Evolutionary conservation across 2,113 vertebrate species (phyloP), one percentile per base, ranked within the genome.

Genomic region (Columba janthina): DNA sequence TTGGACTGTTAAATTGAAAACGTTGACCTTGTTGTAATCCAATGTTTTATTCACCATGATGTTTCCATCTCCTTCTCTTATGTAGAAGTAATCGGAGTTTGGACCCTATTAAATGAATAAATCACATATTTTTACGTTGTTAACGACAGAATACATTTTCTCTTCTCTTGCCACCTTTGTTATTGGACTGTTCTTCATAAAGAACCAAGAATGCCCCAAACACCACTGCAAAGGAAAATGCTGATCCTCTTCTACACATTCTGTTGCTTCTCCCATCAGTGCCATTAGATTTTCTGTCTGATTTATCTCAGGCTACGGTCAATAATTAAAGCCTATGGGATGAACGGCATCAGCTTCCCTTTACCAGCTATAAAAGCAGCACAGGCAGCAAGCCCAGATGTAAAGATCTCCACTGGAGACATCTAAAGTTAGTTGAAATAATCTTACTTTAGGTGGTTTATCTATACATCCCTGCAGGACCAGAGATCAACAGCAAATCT

Each of bases 11-110:
- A 98, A 98, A 73, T 51, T 97, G 96, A 98, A 98, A 12, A 54
- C 15, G 31, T n/a, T 96, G 69, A 69, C 56, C 19, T 22, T 3
- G 31, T 98, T 98, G 97, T 97, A 99, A 97, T 98, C 98, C 83
- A 98, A 51, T 12, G 31, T 11, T 67, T 74, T 97, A 15, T 61
- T 97, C 92, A 98, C 44, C 42, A 60, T 86, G 80, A 99, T 66
- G 2, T 26, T 89, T 11, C 98, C 98, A 31, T 97, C 95, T 66
- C 53, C 85, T 91, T 93, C 84, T 66, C 70, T 95, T 77, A 98
- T 26, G 16, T 57, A 58, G 67, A 99, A 98, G 53, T 98, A 97
- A 15, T 95, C 92, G 2, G 97, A 88, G 40, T 77, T 28, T 71
- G 98, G 97, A 40, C 77, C 90, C 98, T 99, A 77, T 51, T 69